A percentile compares a stretch with the other conserved stretches of the same genome.
These are phyloP conservation scores for Zonitis immaculata DNA, from an alignment of 2,888 invertebrate genomes.

Conservation along the genomic window DNA sequence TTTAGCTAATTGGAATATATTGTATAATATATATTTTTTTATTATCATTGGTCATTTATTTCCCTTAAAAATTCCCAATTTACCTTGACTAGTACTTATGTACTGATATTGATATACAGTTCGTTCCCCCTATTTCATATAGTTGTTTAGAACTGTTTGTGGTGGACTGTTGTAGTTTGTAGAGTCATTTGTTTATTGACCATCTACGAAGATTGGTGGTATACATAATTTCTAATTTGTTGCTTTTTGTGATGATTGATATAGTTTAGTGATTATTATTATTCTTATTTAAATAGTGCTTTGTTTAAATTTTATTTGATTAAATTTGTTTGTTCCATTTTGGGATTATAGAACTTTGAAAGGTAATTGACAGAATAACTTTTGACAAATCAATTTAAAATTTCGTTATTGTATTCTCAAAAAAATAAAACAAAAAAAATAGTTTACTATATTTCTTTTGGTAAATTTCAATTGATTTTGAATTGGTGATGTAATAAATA, in stretches of 20 bases:
- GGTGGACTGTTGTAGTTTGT: constrained; percentile 12
- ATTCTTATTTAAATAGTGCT: constrained; percentile 5
- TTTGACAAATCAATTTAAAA: neutral
- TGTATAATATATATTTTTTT: too few species aligned
- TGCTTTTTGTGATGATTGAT: constrained; percentile 9
- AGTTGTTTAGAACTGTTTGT: constrained; percentile 9
- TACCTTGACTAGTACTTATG: constrained; percentile 20
- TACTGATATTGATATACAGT: constrained; percentile 25
- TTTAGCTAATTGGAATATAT: too few species aligned
- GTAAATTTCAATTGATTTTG: neutral
- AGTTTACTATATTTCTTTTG: neutral
- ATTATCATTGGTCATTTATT: neutral
- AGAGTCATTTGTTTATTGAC: constrained; percentile 20
- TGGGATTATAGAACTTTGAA: neutral
- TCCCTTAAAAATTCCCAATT: constrained; percentile 8
- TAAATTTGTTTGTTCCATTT: neutral
- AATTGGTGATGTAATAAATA: neutral
- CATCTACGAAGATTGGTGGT: constrained; percentile 17
- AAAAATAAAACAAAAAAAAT: neutral
- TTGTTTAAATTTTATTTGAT: neutral
- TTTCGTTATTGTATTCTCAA: neutral
- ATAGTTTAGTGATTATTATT: neutral
- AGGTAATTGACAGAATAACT: neutral
- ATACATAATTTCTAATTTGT: constrained; percentile 2
- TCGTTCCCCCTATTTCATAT: constrained; percentile 29